Conservation (phyloP, 2,113 vertebrate species). For the Dasyornis broadbenti region DNA sequence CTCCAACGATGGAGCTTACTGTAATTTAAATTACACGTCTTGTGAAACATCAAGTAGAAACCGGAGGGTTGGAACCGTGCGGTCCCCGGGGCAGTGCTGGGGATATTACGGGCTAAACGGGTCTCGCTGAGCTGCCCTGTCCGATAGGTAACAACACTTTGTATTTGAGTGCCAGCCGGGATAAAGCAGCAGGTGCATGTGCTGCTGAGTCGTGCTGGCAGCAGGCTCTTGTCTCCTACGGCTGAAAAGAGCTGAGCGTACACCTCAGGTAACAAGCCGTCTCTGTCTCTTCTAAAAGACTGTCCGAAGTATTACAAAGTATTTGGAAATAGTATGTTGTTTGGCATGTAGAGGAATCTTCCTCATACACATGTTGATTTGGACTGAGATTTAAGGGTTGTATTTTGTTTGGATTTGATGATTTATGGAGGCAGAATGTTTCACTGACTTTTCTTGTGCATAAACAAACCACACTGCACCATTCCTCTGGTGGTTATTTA, state of each 20-base stretch:
- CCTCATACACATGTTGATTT: fast-evolving
- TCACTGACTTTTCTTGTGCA: not conserved
- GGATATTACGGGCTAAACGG: fast-evolving
- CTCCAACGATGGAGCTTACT: fast-evolving
- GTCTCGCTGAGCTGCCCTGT: not conserved
- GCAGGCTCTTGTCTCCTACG: not conserved
- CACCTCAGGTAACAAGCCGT: fast-evolving
- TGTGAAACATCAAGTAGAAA: not conserved
- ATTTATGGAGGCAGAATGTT: not conserved
- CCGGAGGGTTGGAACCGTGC: not conserved
- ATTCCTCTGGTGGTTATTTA: not conserved
- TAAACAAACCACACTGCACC: not conserved
- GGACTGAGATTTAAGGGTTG: not conserved
- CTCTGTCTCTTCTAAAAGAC: not conserved
- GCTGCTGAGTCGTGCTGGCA: not conserved
- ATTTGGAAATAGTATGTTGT: not conserved
- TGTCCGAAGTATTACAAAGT: not conserved
- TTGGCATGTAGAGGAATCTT: not conserved
- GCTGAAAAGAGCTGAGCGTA: not conserved
- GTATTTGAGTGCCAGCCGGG: fast-evolving
- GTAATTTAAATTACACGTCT: too few species aligned
- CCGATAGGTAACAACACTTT: fast-evolving
- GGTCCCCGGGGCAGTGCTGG: not conserved
- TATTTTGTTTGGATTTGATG: not conserved
- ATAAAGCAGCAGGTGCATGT: not conserved